Conservation (phyloP, 2,888 invertebrate species). For the Eristalinus sepulchralis region DNA sequence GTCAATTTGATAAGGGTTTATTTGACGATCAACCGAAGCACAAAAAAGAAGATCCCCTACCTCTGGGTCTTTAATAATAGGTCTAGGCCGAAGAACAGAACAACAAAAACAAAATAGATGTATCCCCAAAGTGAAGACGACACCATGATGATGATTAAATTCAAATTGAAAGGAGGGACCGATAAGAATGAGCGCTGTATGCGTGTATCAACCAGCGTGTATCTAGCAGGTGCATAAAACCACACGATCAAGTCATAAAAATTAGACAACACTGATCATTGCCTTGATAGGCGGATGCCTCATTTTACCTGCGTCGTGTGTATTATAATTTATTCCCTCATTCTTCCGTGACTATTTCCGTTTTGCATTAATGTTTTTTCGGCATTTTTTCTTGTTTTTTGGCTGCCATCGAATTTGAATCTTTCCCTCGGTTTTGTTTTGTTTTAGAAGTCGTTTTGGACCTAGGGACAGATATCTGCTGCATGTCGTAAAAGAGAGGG, state of each 20-base stretch:
- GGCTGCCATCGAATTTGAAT: not conserved
- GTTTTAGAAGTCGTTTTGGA: not conserved
- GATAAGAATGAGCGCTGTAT: not conserved
- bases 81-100: not conserved
- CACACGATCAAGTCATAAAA: constrained; percentile 49
- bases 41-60: not conserved
- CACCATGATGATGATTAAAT: constrained; percentile 4
- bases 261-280: constrained; percentile 52
- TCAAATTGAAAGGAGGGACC: not conserved
- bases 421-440: not conserved
- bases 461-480: not conserved
- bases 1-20: constrained; percentile 56
- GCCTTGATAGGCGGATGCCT: constrained; percentile 36
- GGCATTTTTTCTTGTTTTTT: not conserved
- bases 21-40: not conserved
- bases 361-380: constrained; percentile 30
- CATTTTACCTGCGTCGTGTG: constrained; percentile 29
- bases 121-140: constrained; percentile 12
- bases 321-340: constrained; percentile 40
- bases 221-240: constrained; percentile 45
- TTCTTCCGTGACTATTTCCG: constrained; percentile 54
- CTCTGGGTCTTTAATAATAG: not conserved
- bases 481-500: not conserved
- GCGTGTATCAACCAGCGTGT: not conserved
- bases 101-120: constrained; percentile 6